Evolutionary conservation across 2,888 invertebrate species (phyloP), one percentile per base, ranked within the genome.

Genomic region (Thymelicus acteon): DNA sequence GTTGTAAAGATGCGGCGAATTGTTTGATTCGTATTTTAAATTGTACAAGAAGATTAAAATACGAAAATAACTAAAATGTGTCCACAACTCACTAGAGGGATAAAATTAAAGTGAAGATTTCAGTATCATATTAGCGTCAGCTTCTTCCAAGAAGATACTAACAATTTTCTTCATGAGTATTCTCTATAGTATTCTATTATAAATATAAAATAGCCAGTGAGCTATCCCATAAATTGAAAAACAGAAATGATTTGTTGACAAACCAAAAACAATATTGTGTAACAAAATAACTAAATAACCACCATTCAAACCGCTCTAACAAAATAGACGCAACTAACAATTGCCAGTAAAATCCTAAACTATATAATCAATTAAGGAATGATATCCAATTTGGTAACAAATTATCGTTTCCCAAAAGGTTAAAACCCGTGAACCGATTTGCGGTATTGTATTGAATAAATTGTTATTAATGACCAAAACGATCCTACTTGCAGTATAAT

Each of bases 401-500:
- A 92, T 91, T 88, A 86, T 87, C 87, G 90, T 90, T 86, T 86
- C 88, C 89, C 86, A 85, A 87, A 57, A 90, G 90, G 90, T 88
- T 88, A 83, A 82, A 82, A 86, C 86, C 87, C 84, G 87, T 85
- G 84, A 85, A 80, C 85, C 86, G 79, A 88, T 89, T 90, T 88
- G 88, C 87, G 89, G 88, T 82, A 90, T 91, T 92, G 91, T 91
- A 88, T 85, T 87, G 89, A 92, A 92, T 92, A 92, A 92, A 93
- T 93, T 91, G 90, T 93, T 92, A 93, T 93, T 93, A 93, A 93
- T 92, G 90, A 92, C 89, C 86, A 82, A 83, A 90, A 87, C 89
- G 87, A 83, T 88, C 85, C 85, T 85, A 86, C 86, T 90, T 86
- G 82, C 84, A 79, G 83, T 87, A 87, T 90, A 91, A 89, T 87